Conservation (phyloP, 2,797 vertebrate genomes). For the Gymnothorax reevesii region DNA sequence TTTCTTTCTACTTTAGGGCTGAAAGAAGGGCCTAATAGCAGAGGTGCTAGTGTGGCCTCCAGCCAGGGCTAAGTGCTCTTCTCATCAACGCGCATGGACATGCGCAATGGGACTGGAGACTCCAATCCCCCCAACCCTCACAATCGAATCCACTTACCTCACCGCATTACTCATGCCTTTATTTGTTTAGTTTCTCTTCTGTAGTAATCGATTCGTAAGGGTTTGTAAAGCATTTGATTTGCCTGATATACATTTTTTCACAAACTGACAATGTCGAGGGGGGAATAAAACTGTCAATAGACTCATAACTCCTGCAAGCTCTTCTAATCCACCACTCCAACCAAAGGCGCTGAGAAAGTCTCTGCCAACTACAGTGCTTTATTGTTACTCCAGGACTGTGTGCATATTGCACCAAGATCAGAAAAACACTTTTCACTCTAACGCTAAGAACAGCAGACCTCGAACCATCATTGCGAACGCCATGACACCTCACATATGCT, state of each 20-base stretch:
- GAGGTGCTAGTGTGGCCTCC: slow-evolving; percentile 32
- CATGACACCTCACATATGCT: not conserved
- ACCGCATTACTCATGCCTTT: slow-evolving; percentile 34
- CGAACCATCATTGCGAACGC: not conserved
- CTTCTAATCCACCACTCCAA: not conserved
- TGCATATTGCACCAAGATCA: not conserved
- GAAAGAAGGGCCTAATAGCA: slow-evolving; percentile 40
- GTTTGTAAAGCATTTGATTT: not conserved
- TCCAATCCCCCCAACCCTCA: slow-evolving; percentile 18
- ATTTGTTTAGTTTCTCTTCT: not conserved
- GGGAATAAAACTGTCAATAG: not conserved
- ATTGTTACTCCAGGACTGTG: not conserved
- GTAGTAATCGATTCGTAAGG: not conserved
- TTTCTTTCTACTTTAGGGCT: slow-evolving; percentile 33
- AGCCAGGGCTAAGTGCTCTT: slow-evolving; percentile 34
- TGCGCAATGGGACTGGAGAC: slow-evolving; percentile 36
- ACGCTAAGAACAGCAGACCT: not conserved
- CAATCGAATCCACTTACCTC: not conserved
- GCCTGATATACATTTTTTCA: not conserved
- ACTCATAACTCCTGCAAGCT: not conserved
- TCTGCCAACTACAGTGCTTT: not conserved
- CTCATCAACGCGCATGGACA: slow-evolving; percentile 29
- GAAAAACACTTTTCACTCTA: not conserved
- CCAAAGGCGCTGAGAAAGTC: not conserved
- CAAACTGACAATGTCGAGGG: not conserved